Evolutionary conservation across 2,797 vertebrate species (phyloP).

Genomic region (Apogon hyalosoma): DNA sequence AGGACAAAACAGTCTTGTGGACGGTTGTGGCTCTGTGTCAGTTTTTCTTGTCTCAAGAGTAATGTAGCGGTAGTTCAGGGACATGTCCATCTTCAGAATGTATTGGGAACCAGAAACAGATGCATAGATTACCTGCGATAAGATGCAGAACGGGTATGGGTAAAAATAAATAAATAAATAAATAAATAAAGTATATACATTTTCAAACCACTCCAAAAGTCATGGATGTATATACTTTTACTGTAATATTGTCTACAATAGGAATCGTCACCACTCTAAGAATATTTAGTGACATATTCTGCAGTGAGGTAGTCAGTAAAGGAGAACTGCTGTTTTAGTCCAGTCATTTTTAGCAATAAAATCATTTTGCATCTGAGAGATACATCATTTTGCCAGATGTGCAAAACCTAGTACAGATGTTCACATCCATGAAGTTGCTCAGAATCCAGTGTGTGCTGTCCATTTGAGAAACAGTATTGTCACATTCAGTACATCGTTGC

Average conservation of each 20-base stretch:
- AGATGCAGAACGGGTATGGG: conserved; percentile 22
- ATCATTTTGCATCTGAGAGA: neutral
- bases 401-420: neutral
- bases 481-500: conserved; percentile 7
- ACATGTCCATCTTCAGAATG: conserved; percentile 13
- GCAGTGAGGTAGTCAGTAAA: neutral
- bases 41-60: too few relatives aligned
- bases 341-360: neutral
- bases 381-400: neutral
- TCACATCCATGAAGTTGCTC: conserved; percentile 2
- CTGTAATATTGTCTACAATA: too few relatives aligned
- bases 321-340: neutral
- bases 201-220: conserved; percentile 22
- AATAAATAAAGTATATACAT: neutral
- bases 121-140: conserved; percentile 5
- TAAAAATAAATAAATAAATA: conserved; percentile 35
- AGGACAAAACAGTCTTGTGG: too few relatives aligned
- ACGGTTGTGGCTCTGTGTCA: too few relatives aligned
- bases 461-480: neutral
- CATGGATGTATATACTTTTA: too few relatives aligned
- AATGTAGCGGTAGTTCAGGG: conserved; percentile 10
- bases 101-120: conserved; percentile 6
- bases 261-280: too few relatives aligned
- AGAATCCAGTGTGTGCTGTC: neutral
- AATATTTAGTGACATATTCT: neutral